A percentile compares a stretch with the other conserved stretches of the same genome.
These are phyloP conservation scores for Apis dorsata DNA, from an alignment of 1,140 invertebrate genomes.

Conservation along the genomic window DNA sequence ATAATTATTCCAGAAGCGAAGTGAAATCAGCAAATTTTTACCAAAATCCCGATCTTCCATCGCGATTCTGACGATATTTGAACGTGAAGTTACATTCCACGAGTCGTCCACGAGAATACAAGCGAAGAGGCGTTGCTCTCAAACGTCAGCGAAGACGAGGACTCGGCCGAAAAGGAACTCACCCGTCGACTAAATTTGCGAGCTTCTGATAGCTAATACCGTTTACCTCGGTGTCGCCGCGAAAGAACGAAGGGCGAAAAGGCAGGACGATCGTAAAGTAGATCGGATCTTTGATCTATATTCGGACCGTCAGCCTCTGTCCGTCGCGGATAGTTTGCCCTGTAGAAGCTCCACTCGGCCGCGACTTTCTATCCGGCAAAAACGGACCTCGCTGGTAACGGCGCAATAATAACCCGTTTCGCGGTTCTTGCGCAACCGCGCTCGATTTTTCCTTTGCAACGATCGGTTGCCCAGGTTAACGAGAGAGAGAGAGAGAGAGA, in stretches of 20 bases:
- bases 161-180: neutral
- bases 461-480: neutral
- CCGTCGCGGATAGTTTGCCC: constrained; percentile 8
- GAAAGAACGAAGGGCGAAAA: constrained; percentile 24
- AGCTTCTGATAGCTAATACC: constrained; percentile 71
- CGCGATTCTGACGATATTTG: no score
- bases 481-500: neutral
- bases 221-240: constrained; percentile 53
- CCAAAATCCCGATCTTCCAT: no score
- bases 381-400: constrained; percentile 39
- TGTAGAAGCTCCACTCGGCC: neutral
- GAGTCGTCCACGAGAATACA: neutral
- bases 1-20: no score
- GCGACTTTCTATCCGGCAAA: constrained; percentile 11
- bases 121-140: neutral
- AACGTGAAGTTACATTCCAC: neutral
- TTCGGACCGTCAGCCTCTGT: constrained; percentile 55
- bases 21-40: no score
- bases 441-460: constrained; percentile 16
- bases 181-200: constrained; percentile 37
- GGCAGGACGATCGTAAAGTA: constrained; percentile 72
- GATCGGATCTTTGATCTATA: constrained; percentile 78
- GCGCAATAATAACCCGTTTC: constrained; percentile 44
- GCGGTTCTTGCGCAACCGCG: constrained; percentile 41
- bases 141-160: neutral